phyloP scores from a whole-genome alignment of 2,888 invertebrate species.

The Antitype chi region DNA sequence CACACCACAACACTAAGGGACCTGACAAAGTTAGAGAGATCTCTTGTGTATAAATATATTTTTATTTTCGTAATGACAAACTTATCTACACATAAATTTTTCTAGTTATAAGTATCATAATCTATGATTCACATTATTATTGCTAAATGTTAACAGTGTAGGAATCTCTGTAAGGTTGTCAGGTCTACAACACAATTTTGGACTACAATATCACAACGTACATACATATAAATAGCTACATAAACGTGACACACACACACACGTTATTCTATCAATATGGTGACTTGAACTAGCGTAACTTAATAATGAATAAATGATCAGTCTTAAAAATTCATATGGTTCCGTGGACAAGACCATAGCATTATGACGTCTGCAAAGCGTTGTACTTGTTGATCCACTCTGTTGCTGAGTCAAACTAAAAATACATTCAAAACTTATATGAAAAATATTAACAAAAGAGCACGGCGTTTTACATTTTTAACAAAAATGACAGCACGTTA shows the following conservation, averaged over 20 bases:
- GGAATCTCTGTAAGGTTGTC: conserved; percentile 77
- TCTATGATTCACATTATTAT: conserved; percentile 64
- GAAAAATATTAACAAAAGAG: conserved; percentile 85
- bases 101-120: conserved; percentile 56
- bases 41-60: conserved; percentile 52
- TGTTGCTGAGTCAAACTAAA: conserved; percentile 88
- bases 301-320: conserved; percentile 90
- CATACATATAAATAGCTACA: conserved; percentile 84
- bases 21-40: conserved; percentile 72
- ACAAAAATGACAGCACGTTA: conserved; percentile 83
- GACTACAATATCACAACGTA: conserved; percentile 73
- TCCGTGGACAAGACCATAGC: conserved; percentile 75
- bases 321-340: conserved; percentile 87
- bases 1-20: conserved; percentile 62
- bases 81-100: conserved; percentile 56
- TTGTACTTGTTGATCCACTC: conserved; percentile 80
- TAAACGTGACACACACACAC: conserved; percentile 78
- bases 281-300: conserved; percentile 88
- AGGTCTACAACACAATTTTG: conserved; percentile 68
- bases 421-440: conserved; percentile 83
- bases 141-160: conserved; percentile 63
- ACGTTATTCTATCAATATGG: conserved; percentile 77
- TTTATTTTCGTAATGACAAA: conserved; percentile 48
- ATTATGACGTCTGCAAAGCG: conserved; percentile 77
- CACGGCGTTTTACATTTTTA: conserved; percentile 85